phyloP scores from a whole-genome alignment of 2,888 invertebrate genomes.

The Drosophila atroscutellata region DNA sequence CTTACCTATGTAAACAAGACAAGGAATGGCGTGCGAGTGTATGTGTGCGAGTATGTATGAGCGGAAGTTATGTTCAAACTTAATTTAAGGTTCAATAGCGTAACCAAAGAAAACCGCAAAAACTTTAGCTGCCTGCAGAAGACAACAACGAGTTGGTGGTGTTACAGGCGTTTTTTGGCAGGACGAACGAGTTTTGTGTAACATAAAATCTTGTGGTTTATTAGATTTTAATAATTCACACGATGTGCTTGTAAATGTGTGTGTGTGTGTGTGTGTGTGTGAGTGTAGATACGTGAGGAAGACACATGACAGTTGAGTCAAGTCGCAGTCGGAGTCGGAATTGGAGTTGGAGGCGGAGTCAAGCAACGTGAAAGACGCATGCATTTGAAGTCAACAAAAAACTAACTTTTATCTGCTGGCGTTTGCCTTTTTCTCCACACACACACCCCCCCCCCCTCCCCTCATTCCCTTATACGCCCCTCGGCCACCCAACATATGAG shows the following conservation, averaged over 20 bases:
- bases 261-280: constrained; percentile 19
- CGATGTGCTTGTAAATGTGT: constrained; percentile 48
- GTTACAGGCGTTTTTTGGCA: constrained; percentile 23
- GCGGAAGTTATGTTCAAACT: constrained; percentile 83
- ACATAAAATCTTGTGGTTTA: constrained; percentile 84
- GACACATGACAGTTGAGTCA: constrained; percentile 66
- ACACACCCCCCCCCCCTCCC: not conserved
- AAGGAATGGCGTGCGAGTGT: constrained; percentile 49
- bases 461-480: not conserved
- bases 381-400: constrained; percentile 78
- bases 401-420: constrained; percentile 68
- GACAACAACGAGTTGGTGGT: constrained; percentile 11
- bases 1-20: constrained; percentile 81
- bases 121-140: constrained; percentile 67
- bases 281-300: constrained; percentile 56
- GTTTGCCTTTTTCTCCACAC: constrained; percentile 9
- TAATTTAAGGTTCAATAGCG: constrained; percentile 84
- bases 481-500: constrained; percentile 17
- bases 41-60: constrained; percentile 35
- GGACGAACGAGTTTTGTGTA: constrained; percentile 75
- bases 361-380: constrained; percentile 44
- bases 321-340: constrained; percentile 36
- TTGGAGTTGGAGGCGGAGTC: constrained; percentile 19
- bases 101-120: constrained; percentile 82
- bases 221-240: constrained; percentile 85